These are phyloP conservation scores for Oscheius myriophilus DNA, from an alignment of 2,888 invertebrate genomes.

Conservation along the genomic window DNA sequence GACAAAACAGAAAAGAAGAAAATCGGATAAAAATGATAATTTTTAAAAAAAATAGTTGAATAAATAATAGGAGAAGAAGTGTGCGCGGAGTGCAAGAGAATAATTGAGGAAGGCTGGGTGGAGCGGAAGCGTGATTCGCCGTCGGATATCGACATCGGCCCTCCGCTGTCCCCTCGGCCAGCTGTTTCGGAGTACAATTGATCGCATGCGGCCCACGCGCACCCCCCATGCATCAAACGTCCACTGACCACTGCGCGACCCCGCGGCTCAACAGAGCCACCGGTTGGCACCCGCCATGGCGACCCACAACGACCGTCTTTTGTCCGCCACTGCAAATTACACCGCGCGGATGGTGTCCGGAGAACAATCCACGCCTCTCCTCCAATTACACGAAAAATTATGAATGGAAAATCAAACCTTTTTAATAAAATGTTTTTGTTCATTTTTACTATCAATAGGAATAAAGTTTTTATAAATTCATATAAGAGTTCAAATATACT, in stretches of 20 bases:
- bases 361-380: too few species aligned
- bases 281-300: background rate
- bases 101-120: constrained; percentile 27
- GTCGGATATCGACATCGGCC: constrained; percentile 31
- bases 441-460: too few species aligned
- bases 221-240: constrained; percentile 31
- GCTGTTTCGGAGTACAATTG: constrained; percentile 36
- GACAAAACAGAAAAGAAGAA: background rate
- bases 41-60: constrained; percentile 1
- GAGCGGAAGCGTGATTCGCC: constrained; percentile 30
- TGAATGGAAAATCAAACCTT: too few species aligned
- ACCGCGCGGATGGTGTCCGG: too few species aligned
- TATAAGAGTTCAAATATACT: too few species aligned
- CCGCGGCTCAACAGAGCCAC: constrained; percentile 16
- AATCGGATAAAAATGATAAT: background rate
- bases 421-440: too few species aligned
- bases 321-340: too few species aligned
- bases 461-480: too few species aligned
- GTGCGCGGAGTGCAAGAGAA: constrained; percentile 4
- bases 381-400: too few species aligned
- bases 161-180: constrained; percentile 32
- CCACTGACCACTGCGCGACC: constrained; percentile 16
- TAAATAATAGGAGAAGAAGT: background rate
- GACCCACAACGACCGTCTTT: too few species aligned
- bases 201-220: constrained; percentile 30